phyloP scores from a whole-genome alignment of 2,113 vertebrate species.

The Perca flavescens region DNA sequence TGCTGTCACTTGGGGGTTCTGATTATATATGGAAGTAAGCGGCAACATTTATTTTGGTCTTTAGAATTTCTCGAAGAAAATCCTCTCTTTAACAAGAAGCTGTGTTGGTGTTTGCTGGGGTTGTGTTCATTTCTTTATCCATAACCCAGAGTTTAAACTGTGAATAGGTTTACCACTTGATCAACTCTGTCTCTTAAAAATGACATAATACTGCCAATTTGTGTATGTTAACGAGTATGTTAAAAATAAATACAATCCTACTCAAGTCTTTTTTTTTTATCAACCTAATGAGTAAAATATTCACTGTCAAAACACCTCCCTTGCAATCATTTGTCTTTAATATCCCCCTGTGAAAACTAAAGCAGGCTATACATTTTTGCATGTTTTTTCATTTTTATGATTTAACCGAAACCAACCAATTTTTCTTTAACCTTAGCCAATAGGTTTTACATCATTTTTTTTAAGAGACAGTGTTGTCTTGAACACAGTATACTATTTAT shows the following conservation, averaged over 20 bases:
- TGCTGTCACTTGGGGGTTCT: constrained; percentile 40
- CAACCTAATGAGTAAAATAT: not conserved
- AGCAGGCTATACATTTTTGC: not conserved
- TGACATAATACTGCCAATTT: not conserved
- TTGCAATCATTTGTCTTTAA: not conserved
- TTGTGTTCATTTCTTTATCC: not conserved
- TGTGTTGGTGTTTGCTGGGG: not conserved
- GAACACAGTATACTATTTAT: not conserved
- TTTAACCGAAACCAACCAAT: not conserved
- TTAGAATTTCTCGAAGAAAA: not conserved
- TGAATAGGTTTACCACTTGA: not conserved
- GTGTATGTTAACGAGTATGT: no score
- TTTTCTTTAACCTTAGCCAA: not conserved
- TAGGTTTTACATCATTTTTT: not conserved
- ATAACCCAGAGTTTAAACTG: not conserved
- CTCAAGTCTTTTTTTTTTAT: not conserved
- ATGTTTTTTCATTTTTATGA: not conserved
- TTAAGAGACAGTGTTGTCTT: not conserved
- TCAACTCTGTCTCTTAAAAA: not conserved
- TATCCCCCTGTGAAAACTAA: not conserved
- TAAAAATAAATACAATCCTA: accelerated
- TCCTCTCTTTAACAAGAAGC: not conserved
- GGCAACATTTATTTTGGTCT: not conserved
- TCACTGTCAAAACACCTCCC: not conserved
- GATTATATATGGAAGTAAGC: constrained; percentile 8